Base-by-base conservation (phyloP, 2,888 invertebrate genomes). In the Hydropsyche betteni region DNA sequence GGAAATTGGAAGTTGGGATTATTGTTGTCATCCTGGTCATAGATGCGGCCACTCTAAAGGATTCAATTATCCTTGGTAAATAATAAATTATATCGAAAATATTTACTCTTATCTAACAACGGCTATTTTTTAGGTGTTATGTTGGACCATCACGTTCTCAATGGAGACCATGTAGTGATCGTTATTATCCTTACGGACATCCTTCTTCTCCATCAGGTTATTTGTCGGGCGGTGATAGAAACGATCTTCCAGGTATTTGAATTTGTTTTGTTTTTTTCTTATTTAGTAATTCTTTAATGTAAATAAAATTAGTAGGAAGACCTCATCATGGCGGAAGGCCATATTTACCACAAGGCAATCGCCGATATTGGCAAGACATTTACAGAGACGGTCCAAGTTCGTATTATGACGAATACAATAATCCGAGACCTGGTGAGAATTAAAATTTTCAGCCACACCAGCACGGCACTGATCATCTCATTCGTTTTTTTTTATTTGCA, bases 91-190 rank as follows among this genome's bases (percentile, higher is more conserved):
- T 64, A 14, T 70, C n/a, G 61, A 58, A 10, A 73, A 12, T 14
- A 10, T 34, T 44, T 24, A 52, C 50, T 50, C 14, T 34, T n/a
- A 50, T 5, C n/a, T 69, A 52, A 7, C 6, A 55, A 55, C 4
- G 0, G 5, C 0, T 33, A 75, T 75, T 58, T 81, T 82, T 0
- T 78, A 94, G 94, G 94, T 95, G 95, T 81, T 94, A 94, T 83
- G 95, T 95, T 5, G 95, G 95, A 12, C 90, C 91, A 3, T 88
- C 88, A 2, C 87, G 88, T 8, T 93, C 94, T 75, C 95, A 95
- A 83, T 95, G 95, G 95, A 88, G 95, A 7, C 94, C 94, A 6
- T 95, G 95, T 84, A 95, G 92, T 80, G 94, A 95, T 80, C 91
- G 91, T 64, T 95, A 94, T 83, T 93, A 90, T 80, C 94, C 94